phyloP scores from a whole-genome alignment of 2,888 invertebrate species.

The Mythimna albipuncta region DNA sequence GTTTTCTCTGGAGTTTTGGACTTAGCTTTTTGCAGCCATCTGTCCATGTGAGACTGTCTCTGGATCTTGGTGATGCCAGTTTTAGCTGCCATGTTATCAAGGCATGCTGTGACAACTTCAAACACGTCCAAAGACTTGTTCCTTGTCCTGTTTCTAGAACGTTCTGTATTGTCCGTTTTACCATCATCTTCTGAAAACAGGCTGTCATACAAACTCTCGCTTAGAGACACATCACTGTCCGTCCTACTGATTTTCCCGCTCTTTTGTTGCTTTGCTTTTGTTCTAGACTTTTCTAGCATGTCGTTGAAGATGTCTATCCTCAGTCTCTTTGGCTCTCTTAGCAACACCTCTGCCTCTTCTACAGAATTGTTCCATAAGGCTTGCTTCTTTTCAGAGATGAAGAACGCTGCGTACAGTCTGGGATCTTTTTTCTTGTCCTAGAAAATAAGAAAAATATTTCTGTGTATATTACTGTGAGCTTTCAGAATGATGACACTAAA shows the following conservation, averaged over 20 bases:
- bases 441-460: constrained; percentile 59
- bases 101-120: constrained; percentile 87
- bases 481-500: neutral
- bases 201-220: constrained; percentile 87
- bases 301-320: constrained; percentile 89
- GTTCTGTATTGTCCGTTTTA: constrained; percentile 76
- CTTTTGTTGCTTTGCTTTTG: constrained; percentile 70
- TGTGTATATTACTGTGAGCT: neutral
- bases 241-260: constrained; percentile 82
- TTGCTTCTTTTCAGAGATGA: constrained; percentile 89
- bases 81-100: constrained; percentile 88
- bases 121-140: constrained; percentile 85
- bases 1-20: constrained; percentile 88
- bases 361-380: constrained; percentile 94
- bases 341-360: constrained; percentile 93
- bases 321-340: constrained; percentile 89
- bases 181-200: constrained; percentile 85
- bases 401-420: constrained; percentile 87
- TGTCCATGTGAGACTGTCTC: constrained; percentile 88
- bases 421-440: constrained; percentile 90
- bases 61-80: constrained; percentile 87
- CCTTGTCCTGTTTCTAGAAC: constrained; percentile 73
- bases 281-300: constrained; percentile 76
- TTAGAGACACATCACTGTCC: constrained; percentile 85
- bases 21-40: constrained; percentile 89